Conservation (phyloP, 2,888 invertebrate species). For the Xanthorhoe designata region DNA sequence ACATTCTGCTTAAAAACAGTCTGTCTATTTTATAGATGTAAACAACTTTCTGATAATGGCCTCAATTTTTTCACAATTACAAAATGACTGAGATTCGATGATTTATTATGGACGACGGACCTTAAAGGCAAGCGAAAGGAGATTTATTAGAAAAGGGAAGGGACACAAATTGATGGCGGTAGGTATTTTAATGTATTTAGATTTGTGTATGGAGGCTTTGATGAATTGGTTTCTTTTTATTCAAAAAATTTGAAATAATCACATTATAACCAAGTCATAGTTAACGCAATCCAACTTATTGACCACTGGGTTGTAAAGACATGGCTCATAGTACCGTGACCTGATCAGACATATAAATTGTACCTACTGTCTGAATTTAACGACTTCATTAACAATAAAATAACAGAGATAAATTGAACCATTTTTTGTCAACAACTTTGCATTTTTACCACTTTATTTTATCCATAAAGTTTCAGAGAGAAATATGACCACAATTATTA, state of each 20-base stretch:
- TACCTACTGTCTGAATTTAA: no score
- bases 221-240: slow-evolving; percentile 15
- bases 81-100: slow-evolving; percentile 38
- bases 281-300: no score
- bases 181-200: slow-evolving; percentile 27
- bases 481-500: slow-evolving; percentile 4
- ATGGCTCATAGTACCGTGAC: no score
- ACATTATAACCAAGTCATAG: no score
- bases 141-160: slow-evolving; percentile 42
- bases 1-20: neutral
- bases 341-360: no score
- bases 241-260: neutral
- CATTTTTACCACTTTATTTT: slow-evolving; percentile 10
- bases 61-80: slow-evolving; percentile 37
- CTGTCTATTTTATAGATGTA: slow-evolving; percentile 3
- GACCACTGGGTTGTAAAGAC: no score
- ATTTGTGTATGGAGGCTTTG: slow-evolving; percentile 23
- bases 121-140: slow-evolving; percentile 34
- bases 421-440: slow-evolving; percentile 18
- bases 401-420: slow-evolving; percentile 12
- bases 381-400: neutral
- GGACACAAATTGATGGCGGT: slow-evolving; percentile 39
- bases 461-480: slow-evolving; percentile 3
- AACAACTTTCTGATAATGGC: slow-evolving; percentile 31
- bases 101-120: slow-evolving; percentile 45